Base-by-base conservation (phyloP, 2,113 vertebrate genomes). In the Brachyhypopomus occidentalis region DNA sequence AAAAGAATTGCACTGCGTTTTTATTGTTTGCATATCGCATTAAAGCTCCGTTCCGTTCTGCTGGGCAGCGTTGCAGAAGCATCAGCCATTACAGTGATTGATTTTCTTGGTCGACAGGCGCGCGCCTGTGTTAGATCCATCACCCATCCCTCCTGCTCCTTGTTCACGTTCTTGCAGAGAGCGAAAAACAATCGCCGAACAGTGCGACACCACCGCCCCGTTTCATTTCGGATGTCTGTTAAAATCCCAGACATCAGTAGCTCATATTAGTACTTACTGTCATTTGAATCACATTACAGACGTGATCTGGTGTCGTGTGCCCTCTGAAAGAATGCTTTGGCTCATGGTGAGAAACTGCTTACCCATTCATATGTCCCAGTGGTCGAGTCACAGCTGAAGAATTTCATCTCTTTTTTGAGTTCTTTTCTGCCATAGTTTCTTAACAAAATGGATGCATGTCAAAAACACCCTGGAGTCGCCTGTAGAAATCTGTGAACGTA, bases 81-180 rank as follows among this genome's bases (percentile, higher is more conserved):
- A 82, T 63, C 73, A 64, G 78, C 84, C 84, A 85, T 87, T 87
- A 85, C 76, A 14, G 76, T 87, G 88, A 88, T 87, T 86, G 86
- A 89, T 88, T 80, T 84, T 82, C 79, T 69, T 72, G 45, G 52
- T 63, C 62, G 73, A 75, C 84, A 80, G 85, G 85, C 72, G 71
- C 73, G 69, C 55, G 58, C 56, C 70, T 75, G 72, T 25, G 36
- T 72, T 78, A 83, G 73, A 87, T 87, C 67, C 84, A 77, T 83
- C 85, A 81, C 84, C 23, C 59, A 12, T 69, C 73, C 67, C 48
- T 12, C 34, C 77, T 83, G 75, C 81, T 84, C 86, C 78, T 80
- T 81, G 77, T 62, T 77, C 62, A 64, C 79, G 83, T 77, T 81
- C 67, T 75, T 38, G 38, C 67, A 63, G 36, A 75, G 71, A 81